A percentile compares a stretch with the other conserved stretches of the same genome.
phyloP scores from a whole-genome alignment of 2,888 invertebrate species.

The Trypoxylon attenuatum region DNA sequence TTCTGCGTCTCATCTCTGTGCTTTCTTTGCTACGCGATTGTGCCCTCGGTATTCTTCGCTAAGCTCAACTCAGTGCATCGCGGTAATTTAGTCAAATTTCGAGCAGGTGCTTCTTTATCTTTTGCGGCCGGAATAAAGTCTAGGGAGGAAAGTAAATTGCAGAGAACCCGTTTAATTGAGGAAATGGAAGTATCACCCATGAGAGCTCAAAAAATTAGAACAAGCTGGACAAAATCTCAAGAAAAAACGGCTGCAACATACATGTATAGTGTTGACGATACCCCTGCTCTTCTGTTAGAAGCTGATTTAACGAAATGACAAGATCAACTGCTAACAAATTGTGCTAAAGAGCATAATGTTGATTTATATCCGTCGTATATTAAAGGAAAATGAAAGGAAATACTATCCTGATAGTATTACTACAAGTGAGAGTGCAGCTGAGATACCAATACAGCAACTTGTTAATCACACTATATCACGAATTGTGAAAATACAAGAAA shows the following conservation, averaged over 20 bases:
- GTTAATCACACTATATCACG: neutral
- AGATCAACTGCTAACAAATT: neutral
- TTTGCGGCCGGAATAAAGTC: neutral
- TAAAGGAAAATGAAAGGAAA: neutral
- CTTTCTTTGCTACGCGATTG: too few species aligned
- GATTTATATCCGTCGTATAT: neutral
- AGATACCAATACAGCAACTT: neutral
- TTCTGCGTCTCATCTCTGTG: too few species aligned
- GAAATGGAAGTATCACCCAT: neutral
- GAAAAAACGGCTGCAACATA: neutral
- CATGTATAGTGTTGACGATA: neutral
- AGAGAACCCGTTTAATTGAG: neutral
- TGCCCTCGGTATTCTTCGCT: too few species aligned
- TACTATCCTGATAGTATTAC: neutral
- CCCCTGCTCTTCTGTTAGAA: neutral
- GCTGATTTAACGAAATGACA: neutral
- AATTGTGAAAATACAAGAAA: neutral
- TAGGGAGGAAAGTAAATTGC: neutral
- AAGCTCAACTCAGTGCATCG: too few species aligned
- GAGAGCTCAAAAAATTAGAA: neutral
- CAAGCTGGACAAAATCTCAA: neutral
- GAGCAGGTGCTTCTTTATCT: neutral
- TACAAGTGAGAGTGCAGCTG: neutral
- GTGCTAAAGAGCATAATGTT: neutral
- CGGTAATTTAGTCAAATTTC: too few species aligned